Percentiles rank a stretch among this genome's conserved stretches.
Conservation (phyloP, 2,797 vertebrate genomes). For the Enteromius paludinosus region DNA sequence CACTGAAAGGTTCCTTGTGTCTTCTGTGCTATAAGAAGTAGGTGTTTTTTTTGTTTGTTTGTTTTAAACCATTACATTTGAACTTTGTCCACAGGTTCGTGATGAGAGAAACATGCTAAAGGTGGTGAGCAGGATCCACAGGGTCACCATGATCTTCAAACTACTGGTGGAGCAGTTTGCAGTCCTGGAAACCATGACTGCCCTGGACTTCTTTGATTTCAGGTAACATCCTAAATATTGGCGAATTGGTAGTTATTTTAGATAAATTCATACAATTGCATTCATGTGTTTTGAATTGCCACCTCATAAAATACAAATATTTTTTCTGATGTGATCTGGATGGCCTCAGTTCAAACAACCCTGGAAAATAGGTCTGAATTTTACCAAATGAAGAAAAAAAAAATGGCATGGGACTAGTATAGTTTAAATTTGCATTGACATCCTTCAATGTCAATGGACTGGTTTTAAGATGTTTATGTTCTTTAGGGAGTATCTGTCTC, state of each 20-base stretch:
- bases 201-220: constrained; percentile 96
- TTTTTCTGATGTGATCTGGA: background rate
- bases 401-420: background rate
- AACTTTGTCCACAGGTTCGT: constrained; percentile 79
- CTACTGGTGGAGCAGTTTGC: constrained; percentile 94
- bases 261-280: background rate
- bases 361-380: background rate
- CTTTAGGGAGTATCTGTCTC: constrained; percentile 86
- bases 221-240: constrained; percentile 76
- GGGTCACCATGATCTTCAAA: constrained; percentile 90
- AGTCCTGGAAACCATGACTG: constrained; percentile 95
- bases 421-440: background rate
- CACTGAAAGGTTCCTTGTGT: background rate
- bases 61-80: too few species aligned
- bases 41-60: background rate
- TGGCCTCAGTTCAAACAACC: background rate
- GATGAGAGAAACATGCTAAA: constrained; percentile 98
- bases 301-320: background rate
- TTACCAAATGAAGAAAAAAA: background rate
- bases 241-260: background rate
- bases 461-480: background rate
- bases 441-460: too few species aligned
- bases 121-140: constrained; percentile 90
- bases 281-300: too few species aligned
- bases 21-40: background rate